phyloP scores from a whole-genome alignment of 2,113 vertebrate species.

The Suncus etruscus region DNA sequence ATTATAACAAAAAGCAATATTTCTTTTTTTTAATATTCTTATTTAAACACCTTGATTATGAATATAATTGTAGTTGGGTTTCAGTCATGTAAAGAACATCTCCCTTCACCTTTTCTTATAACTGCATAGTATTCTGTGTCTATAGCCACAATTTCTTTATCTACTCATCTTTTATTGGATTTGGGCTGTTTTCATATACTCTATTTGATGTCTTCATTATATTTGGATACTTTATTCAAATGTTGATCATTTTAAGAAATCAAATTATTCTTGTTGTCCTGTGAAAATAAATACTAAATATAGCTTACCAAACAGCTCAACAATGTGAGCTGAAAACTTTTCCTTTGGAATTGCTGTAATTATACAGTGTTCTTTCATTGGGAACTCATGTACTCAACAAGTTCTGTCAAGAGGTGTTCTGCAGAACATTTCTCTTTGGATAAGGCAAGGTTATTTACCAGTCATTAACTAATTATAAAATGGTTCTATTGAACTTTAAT shows the following conservation, averaged over 20 bases:
- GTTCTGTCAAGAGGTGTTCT: neutral
- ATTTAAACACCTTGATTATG: no score
- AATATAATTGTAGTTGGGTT: no score
- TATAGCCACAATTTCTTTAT: no score
- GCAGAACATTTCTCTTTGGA: neutral
- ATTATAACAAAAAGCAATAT: no score
- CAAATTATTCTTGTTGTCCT: neutral
- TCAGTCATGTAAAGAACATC: no score
- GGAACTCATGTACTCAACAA: neutral
- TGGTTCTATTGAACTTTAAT: neutral
- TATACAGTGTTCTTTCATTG: neutral
- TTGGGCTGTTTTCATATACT: no score
- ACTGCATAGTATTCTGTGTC: no score
- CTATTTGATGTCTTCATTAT: neutral
- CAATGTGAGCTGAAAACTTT: neutral
- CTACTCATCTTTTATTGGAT: no score
- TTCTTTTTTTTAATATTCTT: no score
- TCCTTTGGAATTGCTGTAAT: neutral
- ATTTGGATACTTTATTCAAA: neutral
- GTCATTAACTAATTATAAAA: neutral
- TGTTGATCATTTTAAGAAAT: neutral
- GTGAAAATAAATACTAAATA: conserved; percentile 12
- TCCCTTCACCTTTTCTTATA: no score
- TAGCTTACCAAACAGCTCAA: neutral
- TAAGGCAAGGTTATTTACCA: neutral